phyloP scores from a whole-genome alignment of 2,888 invertebrate species.

The Cylloceria caligata region DNA sequence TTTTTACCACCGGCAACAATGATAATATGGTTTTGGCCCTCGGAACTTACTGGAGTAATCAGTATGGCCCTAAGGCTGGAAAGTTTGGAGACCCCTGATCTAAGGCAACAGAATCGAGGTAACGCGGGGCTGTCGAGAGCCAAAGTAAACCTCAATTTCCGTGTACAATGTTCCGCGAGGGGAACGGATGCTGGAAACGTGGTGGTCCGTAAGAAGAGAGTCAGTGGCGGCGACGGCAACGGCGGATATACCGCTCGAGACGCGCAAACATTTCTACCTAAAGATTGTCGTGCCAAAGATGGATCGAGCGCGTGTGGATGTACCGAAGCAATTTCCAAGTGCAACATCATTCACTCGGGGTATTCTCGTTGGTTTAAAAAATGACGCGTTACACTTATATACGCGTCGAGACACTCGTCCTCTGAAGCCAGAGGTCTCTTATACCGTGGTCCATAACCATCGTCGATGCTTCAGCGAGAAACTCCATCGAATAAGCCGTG shows the following conservation, averaged over 20 bases:
- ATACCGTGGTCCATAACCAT: not conserved
- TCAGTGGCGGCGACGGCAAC: constrained; percentile 6
- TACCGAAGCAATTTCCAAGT: not conserved
- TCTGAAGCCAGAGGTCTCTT: not conserved
- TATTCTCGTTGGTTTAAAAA: not conserved
- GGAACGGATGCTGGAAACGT: constrained; percentile 37
- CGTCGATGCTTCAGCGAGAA: constrained; percentile 19
- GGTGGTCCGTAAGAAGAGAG: constrained; percentile 16
- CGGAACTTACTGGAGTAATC: no score
- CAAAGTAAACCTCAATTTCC: constrained; percentile 78
- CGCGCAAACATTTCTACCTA: constrained; percentile 39
- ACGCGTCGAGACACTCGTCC: not conserved
- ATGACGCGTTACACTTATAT: not conserved
- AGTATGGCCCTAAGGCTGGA: no score
- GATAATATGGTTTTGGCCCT: no score
- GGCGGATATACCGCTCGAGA: constrained; percentile 39
- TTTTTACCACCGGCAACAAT: no score
- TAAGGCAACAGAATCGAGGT: constrained; percentile 1
- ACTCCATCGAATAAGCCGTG: constrained; percentile 47
- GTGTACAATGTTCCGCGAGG: constrained; percentile 72
- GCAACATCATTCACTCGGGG: not conserved
- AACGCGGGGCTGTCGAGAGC: constrained; percentile 11
- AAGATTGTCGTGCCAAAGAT: constrained; percentile 16
- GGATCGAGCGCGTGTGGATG: not conserved
- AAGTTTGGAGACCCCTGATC: no score